Base-by-base conservation (phyloP, 2,797 vertebrate genomes). In the Gymnothorax reevesii region DNA sequence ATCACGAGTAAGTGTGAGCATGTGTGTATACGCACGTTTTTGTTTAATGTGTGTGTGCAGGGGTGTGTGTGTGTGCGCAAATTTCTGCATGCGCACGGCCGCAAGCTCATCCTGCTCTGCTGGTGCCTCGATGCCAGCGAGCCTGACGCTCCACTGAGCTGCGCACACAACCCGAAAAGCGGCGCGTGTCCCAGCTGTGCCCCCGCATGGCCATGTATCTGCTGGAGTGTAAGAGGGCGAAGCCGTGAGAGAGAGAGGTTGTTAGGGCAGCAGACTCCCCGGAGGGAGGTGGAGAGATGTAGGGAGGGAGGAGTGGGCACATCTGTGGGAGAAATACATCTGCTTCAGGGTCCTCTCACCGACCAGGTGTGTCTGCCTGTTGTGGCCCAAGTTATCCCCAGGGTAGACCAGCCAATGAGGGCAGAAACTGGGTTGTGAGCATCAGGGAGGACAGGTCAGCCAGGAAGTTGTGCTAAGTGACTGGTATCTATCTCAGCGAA, bases 281-380 rank as follows among this genome's bases (percentile, higher is more conserved):
- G 59, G 25, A 59, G 64, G 17, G 71, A 7, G 7, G 22, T 42
- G 60, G 83, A 71, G 66, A 9, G 42, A 80, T 42, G 64, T 6
- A n/a, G 75, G 7, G 84, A 84, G 84, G 8, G 25, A 54, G 85
- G 49, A 59, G 12, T n/a, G 60, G 73, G 87, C 84, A 59, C 88
- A 92, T 89, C 88, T 92, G 91, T 86, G 87, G 25, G 60, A 75
- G 57, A 60, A 57, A 25, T 80, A 83, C 89, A 92, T 79, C 90
- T 91, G 92, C 88, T 93, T 84, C 0, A 52, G 87, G 91, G 89
- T 83, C 83, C 69, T 75, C 75, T 82, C 17, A 13, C 85, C 49
- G 49, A 84, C 88, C 89, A 93, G 91, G 87, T 92, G 89, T 89
- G 91, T 89, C 77, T 87, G 89, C 88, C 85, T 87, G 87, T 90